These are phyloP conservation scores for Conus betulinus DNA, from an alignment of 1,140 invertebrate genomes.

Conservation along the genomic window DNA sequence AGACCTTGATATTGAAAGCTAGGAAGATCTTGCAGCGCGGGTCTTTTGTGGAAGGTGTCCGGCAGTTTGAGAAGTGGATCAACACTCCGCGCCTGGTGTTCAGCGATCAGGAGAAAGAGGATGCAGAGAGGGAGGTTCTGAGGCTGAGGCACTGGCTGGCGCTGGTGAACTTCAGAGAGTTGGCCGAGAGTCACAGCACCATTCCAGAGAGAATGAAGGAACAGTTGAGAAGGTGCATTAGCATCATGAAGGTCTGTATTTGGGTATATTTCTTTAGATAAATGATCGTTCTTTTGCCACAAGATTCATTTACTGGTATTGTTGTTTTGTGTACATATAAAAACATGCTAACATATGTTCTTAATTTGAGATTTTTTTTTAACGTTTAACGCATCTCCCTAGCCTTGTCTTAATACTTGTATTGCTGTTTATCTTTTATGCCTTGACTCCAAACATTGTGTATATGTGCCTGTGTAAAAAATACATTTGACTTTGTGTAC, in stretches of 20 bases:
- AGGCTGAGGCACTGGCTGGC: conserved; percentile 33
- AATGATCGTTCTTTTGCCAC: too few species aligned
- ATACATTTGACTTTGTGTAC: too few species aligned
- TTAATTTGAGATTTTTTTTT: too few species aligned
- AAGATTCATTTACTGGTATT: too few species aligned
- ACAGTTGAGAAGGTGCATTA: background rate
- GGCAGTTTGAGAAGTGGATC: conserved; percentile 23
- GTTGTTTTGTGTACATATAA: too few species aligned
- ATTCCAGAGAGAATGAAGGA: background rate
- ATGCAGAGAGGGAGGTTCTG: conserved; percentile 30
- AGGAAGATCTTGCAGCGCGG: background rate
- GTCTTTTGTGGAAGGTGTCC: background rate
- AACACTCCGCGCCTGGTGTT: conserved; percentile 16
- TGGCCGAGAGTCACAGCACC: background rate
- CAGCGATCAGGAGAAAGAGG: conserved; percentile 29
- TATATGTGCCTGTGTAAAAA: too few species aligned
- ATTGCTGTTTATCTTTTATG: too few species aligned
- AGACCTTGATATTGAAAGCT: background rate
- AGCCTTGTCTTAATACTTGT: too few species aligned
- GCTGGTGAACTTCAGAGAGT: background rate
- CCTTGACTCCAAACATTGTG: too few species aligned
- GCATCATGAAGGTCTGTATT: background rate
- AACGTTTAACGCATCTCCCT: too few species aligned
- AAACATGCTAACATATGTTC: too few species aligned
- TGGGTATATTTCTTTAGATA: too few species aligned